These are phyloP conservation scores for Micronycteris hirsuta DNA, from an alignment of 2,113 vertebrate species.

Conservation along the genomic window DNA sequence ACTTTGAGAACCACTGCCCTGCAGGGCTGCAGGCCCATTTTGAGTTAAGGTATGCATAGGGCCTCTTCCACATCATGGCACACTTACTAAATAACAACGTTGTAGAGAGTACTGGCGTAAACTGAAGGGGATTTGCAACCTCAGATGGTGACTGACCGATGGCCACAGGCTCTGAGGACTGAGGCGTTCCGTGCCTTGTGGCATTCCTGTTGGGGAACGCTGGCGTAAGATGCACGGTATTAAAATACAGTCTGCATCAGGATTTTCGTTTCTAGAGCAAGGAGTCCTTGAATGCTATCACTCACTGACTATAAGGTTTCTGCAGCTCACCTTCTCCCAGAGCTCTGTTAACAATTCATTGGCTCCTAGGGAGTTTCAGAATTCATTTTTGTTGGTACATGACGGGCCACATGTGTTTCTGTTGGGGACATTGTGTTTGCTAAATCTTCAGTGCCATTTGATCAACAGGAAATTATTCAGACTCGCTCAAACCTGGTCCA, in stretches of 20 bases:
- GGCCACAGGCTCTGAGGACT: not conserved
- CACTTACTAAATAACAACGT: not conserved
- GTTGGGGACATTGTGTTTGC: not conserved
- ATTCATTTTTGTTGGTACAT: not conserved
- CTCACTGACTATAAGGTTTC: not conserved
- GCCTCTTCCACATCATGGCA: not conserved
- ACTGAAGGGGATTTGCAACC: not conserved
- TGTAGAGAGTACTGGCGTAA: not conserved
- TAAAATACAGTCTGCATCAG: not conserved
- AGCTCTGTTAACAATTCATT: not conserved
- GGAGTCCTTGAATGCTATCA: not conserved
- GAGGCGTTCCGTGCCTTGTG: not conserved
- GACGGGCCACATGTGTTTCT: accelerated
- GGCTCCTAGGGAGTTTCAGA: not conserved
- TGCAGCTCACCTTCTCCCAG: not conserved
- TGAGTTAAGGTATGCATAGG: not conserved
- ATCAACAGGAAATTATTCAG: not conserved
- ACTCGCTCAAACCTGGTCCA: not conserved
- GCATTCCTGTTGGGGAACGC: not conserved
- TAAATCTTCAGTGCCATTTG: not conserved
- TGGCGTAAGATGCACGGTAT: not conserved
- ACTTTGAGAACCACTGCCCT: not conserved
- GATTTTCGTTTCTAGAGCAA: not conserved
- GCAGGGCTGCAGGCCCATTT: not conserved
- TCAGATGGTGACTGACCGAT: not conserved